These are phyloP conservation scores for Xylocampa areola DNA, from an alignment of 2,888 invertebrate species.

Conservation along the genomic window DNA sequence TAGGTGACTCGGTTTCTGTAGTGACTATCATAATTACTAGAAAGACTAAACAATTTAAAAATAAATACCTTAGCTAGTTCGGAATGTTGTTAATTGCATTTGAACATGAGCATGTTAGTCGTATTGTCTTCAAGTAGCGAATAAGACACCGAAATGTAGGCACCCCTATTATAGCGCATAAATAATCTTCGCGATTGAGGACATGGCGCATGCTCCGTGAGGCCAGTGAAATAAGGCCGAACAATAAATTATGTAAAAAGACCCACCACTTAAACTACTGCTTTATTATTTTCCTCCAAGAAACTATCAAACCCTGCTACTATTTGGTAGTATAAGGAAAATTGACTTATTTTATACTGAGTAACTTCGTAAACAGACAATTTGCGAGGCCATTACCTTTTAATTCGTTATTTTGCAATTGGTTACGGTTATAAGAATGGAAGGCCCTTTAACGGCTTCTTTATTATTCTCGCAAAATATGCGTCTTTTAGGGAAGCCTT, in stretches of 20 bases:
- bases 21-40: too few relatives aligned
- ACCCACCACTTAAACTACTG: constrained; percentile 23
- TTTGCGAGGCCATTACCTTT: constrained; percentile 25
- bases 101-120: constrained; percentile 1
- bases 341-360: constrained; percentile 14
- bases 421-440: constrained; percentile 2
- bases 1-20: not conserved
- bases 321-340: constrained; percentile 50
- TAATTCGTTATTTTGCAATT: constrained; percentile 12
- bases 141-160: constrained; percentile 31
- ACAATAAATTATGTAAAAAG: constrained; percentile 59
- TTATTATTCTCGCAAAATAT: not conserved
- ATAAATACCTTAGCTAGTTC: not conserved
- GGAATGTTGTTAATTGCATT: constrained; percentile 2
- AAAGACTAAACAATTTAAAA: not conserved
- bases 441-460: not conserved
- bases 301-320: constrained; percentile 25
- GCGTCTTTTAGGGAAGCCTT: not conserved
- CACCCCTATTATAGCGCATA: constrained; percentile 35
- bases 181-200: constrained; percentile 57
- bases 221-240: constrained; percentile 66
- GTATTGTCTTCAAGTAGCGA: constrained; percentile 12
- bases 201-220: constrained; percentile 63
- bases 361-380: not conserved
- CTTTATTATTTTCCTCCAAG: constrained; percentile 59